Percentiles rank a stretch among this genome's conserved stretches.
phyloP scores from a whole-genome alignment of 2,888 invertebrate species.

The Alentia gelatinosa region DNA sequence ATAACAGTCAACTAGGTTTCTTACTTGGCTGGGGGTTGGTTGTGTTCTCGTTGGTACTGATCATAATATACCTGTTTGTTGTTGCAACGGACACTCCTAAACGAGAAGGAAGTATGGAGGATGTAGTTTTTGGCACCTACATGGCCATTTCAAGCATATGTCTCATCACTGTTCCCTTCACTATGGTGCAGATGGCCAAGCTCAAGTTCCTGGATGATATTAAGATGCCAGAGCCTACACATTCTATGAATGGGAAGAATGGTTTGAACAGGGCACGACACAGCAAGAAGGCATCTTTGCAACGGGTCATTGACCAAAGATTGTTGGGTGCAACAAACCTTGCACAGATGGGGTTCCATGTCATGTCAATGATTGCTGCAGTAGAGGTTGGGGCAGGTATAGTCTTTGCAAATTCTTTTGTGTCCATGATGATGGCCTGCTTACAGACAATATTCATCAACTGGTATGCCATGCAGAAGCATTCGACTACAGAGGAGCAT shows the following conservation, averaged over 20 bases:
- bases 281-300: not conserved
- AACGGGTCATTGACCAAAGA: not conserved
- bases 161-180: constrained; percentile 4
- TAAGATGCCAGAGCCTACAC: too few species aligned
- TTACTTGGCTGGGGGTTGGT: constrained; percentile 8
- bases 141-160: not conserved
- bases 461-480: constrained; percentile 50
- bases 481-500: constrained; percentile 32
- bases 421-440: constrained; percentile 19
- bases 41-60: not conserved
- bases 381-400: not conserved
- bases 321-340: constrained; percentile 1
- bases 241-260: not conserved
- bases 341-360: not conserved
- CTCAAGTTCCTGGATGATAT: not conserved
- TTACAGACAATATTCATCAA: constrained; percentile 45
- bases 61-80: not conserved
- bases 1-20: constrained; percentile 1
- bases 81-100: not conserved
- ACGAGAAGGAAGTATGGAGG: not conserved
- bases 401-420: not conserved
- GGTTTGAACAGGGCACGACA: not conserved
- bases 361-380: constrained; percentile 45
- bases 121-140: not conserved
- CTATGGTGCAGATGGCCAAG: not conserved